Base-by-base conservation (phyloP, 2,797 vertebrate species). In the Somateria mollissima region DNA sequence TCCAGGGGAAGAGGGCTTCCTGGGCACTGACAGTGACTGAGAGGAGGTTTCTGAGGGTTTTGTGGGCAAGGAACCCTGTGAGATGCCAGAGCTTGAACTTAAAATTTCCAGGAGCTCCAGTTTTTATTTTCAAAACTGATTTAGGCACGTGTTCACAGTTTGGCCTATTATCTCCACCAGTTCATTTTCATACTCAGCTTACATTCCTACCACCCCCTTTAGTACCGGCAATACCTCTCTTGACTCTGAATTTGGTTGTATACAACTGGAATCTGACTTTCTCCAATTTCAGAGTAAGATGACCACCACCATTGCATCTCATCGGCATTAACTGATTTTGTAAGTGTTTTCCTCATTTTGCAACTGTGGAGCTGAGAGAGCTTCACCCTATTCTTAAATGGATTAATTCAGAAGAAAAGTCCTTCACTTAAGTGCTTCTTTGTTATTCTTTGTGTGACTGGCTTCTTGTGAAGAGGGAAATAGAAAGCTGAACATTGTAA, bases 361-460 rank as follows among this genome's bases (percentile, higher is more conserved):
- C 16, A 10, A 11, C 19, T 28, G 25, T 32, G 60, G 27, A 66
- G 24, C 30, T 41, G 13, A 34, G 43, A 10, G 12, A 39, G 30
- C 43, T 11, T 37, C 18, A 13, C 34, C 61, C 36, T 49, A 15
- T 19, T 34, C 20, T 34, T 32, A 13, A 4, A 16, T 8, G 22
- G n/a, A 36, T 6, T 18, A 30, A 39, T 28, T 36, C 8, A 21
- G 22, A 14, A 49, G 30, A 51, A 37, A 57, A 57, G 36, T 25
- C 49, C 11, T 64, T 53, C 54, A n/a, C 21, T 72, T 6, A 39
- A 62, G n/a, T 45, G 12, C 32, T 43, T 45, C 22, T 45, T 41
- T 0, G 0, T 20, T 37, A 17, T 4, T 57, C 28, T 11, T 28
- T 32, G 24, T 2, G 1, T 34, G 36, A 45, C 27, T 11, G 67